Evolutionary conservation across 2,888 invertebrate species (phyloP), one percentile per base, ranked within the genome.

Genomic region (Pediacus dermestoides): DNA sequence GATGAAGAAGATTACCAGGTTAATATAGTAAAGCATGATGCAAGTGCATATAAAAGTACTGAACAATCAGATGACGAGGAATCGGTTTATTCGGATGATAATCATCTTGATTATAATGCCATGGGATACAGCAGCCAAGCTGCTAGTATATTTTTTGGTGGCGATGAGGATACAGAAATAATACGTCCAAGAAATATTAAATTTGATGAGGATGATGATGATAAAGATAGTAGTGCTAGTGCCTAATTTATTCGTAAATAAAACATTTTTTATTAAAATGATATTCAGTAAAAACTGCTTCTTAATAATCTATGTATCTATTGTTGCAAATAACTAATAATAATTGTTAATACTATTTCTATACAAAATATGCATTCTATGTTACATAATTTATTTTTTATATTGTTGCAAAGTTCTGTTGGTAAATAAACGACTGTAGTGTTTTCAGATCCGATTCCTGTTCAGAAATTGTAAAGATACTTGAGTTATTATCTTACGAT

Each of bases 81-180:
- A 18, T 6, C n/a, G 21, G 6, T n/a, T 28, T 11, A 26, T 2
- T 21, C 30, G 8, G 36, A 36, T 23, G 7, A 33, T 7, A 14
- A 16, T 2, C 34, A 33, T 39, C 18, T 37, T 31, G 15, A 25
- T 16, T 32, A 37, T 11, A 23, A 9, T 15, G 23, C 43, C 2
- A 34, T 44, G 31, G 48, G 46, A 11, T 65, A 59, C 42, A 66
- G 61, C 30, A 66, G 58, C 41, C 59, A 62, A 37, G 68, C 67
- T 2, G 55, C 63, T 2, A 67, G 54, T 44, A 64, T 68, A 47
- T 68, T 68, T 44, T 68, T 68, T 46, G 58, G 53, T 14, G 53
- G 41, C n/a, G 52, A 54, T 21, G 48, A 50, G 10, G 56, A 50
- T 7, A 32, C 44, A n/a, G 30, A 38, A 8, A 25, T 41, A 3